phyloP scores from a whole-genome alignment of 2,888 invertebrate species.

The Shargacucullia verbasci region DNA sequence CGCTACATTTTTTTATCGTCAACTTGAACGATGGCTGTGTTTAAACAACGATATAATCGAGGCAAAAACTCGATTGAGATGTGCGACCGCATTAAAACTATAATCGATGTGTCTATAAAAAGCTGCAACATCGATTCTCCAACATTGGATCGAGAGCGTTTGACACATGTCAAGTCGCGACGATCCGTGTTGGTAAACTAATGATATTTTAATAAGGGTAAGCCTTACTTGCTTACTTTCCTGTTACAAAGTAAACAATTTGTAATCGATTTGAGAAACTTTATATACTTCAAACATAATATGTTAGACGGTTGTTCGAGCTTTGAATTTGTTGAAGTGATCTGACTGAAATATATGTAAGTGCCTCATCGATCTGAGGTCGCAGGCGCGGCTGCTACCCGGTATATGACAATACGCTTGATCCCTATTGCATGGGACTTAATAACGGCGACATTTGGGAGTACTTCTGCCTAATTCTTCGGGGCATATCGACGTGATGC shows the following conservation, averaged over 20 bases:
- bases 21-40: constrained; percentile 33
- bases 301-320: no score
- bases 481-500: no score
- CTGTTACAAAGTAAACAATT: constrained; percentile 11
- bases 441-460: no score
- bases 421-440: no score
- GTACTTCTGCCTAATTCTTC: no score
- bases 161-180: constrained; percentile 36
- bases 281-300: no score
- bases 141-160: constrained; percentile 34
- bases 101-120: constrained; percentile 61
- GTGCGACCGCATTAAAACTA: constrained; percentile 59
- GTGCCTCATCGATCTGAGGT: no score
- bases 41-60: constrained; percentile 61
- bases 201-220: constrained; percentile 51
- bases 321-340: no score
- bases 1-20: constrained; percentile 34
- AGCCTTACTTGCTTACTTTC: constrained; percentile 12
- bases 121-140: constrained; percentile 56
- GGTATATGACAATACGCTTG: no score
- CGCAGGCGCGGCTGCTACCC: no score
- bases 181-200: constrained; percentile 44
- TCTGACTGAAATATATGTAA: no score
- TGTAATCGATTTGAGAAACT: no score
- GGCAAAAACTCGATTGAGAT: constrained; percentile 66